These are phyloP conservation scores for Anagyrus pseudococci DNA, from an alignment of 2,888 invertebrate genomes.

Conservation along the genomic window DNA sequence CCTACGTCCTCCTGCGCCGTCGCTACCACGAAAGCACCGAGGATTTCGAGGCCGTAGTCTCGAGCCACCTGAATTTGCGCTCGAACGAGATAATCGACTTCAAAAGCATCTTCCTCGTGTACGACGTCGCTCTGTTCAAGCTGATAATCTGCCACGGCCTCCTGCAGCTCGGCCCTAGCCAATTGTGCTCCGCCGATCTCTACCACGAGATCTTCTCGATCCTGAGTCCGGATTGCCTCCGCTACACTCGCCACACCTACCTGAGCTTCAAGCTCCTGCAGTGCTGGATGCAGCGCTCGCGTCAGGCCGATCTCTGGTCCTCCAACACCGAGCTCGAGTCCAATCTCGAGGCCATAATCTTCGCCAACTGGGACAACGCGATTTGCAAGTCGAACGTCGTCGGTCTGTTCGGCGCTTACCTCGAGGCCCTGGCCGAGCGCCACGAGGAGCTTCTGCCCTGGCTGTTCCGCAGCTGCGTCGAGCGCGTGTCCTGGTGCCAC, in stretches of 20 bases:
- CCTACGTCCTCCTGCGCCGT: conserved; percentile 45
- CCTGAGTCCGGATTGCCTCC: conserved; percentile 60
- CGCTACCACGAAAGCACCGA: too few relatives aligned
- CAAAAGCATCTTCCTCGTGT: conserved; percentile 37
- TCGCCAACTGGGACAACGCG: conserved; percentile 71
- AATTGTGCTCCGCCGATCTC: conserved; percentile 43
- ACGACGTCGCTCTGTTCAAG: conserved; percentile 47
- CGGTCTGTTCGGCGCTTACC: conserved; percentile 61
- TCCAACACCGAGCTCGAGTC: conserved; percentile 57
- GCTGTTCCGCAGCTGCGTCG: conserved; percentile 51
- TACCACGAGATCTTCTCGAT: conserved; percentile 55
- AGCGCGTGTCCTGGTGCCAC: conserved; percentile 65
- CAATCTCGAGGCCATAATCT: conserved; percentile 64
- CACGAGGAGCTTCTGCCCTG: conserved; percentile 48
- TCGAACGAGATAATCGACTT: conserved; percentile 39
- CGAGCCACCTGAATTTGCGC: conserved; percentile 40
- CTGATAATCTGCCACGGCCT: conserved; percentile 49
- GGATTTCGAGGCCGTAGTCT: conserved; percentile 38
- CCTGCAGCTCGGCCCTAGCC: conserved; percentile 45
- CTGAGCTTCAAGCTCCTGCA: conserved; percentile 65
- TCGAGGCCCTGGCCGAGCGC: conserved; percentile 50
- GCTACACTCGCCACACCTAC: conserved; percentile 65
- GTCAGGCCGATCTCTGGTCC: conserved; percentile 56
- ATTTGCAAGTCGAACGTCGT: conserved; percentile 65
- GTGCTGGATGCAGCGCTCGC: conserved; percentile 61